phyloP scores from a whole-genome alignment of 2,113 vertebrate genomes.

The Trogon surrucura region DNA sequence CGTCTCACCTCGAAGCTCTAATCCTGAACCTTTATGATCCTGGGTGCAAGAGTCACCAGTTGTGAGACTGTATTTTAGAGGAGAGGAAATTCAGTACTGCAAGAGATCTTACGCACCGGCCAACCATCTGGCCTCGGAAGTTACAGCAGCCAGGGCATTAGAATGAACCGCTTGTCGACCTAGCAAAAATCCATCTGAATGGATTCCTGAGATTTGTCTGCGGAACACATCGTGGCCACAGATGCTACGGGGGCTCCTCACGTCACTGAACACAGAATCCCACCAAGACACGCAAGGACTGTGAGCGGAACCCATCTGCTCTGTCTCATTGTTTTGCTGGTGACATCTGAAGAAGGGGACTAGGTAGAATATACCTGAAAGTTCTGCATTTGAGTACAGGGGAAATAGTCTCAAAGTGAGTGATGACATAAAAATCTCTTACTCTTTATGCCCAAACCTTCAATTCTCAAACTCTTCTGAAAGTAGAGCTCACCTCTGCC shows the following conservation, averaged over 20 bases:
- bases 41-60: neutral
- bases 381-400: neutral
- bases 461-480: neutral
- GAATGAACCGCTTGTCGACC: neutral
- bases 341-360: neutral
- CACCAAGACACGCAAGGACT: neutral
- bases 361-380: neutral
- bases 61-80: neutral
- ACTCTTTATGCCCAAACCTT: neutral
- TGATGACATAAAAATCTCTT: neutral
- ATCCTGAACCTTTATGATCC: neutral
- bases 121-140: neutral
- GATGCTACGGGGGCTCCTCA: neutral
- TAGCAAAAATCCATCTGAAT: neutral
- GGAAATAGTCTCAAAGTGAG: neutral
- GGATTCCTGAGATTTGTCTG: neutral
- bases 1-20: fast-evolving
- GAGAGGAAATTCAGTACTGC: neutral
- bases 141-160: neutral
- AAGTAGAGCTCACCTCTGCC: neutral
- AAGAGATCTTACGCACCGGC: neutral
- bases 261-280: neutral
- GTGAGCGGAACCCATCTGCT: neutral
- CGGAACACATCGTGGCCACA: neutral
- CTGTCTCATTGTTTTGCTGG: neutral